Conservation (phyloP, 2,888 invertebrate species). For the Leptopterna dolabrata region DNA sequence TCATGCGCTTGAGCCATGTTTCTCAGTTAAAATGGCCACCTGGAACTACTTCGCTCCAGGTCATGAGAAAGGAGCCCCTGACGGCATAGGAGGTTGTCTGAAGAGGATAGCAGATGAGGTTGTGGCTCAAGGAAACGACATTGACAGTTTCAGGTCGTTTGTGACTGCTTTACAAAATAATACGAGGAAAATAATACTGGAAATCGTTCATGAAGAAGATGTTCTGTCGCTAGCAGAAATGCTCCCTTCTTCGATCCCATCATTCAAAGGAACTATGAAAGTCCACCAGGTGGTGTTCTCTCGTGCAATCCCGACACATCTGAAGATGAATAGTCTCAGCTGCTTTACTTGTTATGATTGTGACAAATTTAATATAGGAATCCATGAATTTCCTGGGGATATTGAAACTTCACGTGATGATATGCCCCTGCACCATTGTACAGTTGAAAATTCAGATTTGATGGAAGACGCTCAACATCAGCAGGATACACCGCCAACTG, state of each 20-base stretch:
- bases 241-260: too few species aligned
- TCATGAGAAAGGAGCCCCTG: conserved; percentile 27
- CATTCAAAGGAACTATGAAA: too few species aligned
- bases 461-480: too few species aligned
- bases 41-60: conserved; percentile 31
- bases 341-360: not conserved
- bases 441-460: not conserved
- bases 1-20: not conserved
- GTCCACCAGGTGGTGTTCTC: too few species aligned
- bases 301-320: not conserved
- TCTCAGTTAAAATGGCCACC: not conserved
- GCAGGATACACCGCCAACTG: too few species aligned
- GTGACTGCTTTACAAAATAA: not conserved
- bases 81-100: conserved; percentile 4
- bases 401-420: not conserved
- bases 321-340: not conserved
- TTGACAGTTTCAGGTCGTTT: not conserved
- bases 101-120: not conserved
- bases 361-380: not conserved
- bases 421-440: too few species aligned
- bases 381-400: not conserved
- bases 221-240: not conserved
- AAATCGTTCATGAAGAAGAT: not conserved
- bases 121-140: conserved; percentile 12
- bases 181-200: not conserved